phyloP scores from a whole-genome alignment of 2,113 vertebrate species.

The Carettochelys insculpta region DNA sequence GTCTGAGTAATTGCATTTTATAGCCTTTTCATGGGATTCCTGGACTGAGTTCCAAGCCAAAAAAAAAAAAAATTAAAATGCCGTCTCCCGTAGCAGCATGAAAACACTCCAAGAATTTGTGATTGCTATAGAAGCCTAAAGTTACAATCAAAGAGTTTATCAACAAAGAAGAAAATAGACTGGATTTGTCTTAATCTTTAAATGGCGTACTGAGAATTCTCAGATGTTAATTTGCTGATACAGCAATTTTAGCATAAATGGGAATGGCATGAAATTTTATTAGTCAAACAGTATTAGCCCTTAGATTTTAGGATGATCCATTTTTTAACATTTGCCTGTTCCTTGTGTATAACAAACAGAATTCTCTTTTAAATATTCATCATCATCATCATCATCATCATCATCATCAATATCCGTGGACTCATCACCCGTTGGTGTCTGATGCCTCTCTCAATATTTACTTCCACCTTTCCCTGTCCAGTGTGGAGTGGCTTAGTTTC shows the following conservation, averaged over 20 bases:
- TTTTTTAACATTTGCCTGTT: neutral
- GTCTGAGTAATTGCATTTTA: conserved; percentile 40
- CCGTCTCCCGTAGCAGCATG: conserved; percentile 40
- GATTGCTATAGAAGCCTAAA: conserved; percentile 41
- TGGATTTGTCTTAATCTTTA: conserved; percentile 21
- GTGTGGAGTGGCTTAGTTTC: too few relatives aligned
- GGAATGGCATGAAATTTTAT: conserved; percentile 33
- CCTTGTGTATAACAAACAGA: neutral
- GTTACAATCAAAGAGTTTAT: conserved; percentile 52
- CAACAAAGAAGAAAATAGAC: conserved; percentile 39
- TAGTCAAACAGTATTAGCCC: conserved; percentile 32
- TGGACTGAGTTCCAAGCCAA: conserved; percentile 52
- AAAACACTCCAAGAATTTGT: conserved; percentile 64
- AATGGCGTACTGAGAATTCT: conserved; percentile 28
- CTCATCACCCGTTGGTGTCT: too few relatives aligned
- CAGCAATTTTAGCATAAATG: conserved; percentile 24
- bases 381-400: too few relatives aligned
- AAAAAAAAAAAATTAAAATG: conserved; percentile 11
- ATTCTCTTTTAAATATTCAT: neutral
- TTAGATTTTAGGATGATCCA: neutral
- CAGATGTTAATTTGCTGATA: conserved; percentile 9
- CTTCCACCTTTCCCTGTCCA: too few relatives aligned
- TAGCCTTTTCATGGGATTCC: neutral
- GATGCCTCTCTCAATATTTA: too few relatives aligned
- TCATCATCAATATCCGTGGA: too few relatives aligned